Evolutionary conservation across 2,888 invertebrate species (phyloP).

Genomic region (Conistra vaccinii): DNA sequence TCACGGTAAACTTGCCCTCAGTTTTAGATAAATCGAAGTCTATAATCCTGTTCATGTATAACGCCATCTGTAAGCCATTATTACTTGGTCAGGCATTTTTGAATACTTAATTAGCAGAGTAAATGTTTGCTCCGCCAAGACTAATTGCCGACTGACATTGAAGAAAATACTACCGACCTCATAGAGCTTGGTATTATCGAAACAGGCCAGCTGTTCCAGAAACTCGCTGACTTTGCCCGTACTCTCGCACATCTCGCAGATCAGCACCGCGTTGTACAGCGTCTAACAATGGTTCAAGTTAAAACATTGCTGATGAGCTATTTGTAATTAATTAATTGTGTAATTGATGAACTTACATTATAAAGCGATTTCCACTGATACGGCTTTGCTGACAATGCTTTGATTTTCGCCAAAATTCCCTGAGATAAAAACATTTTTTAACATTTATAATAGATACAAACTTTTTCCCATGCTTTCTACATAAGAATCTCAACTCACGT

Average conservation of each 20-base stretch:
- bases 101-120: too few relatives aligned
- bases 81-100: too few relatives aligned
- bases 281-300: conserved; percentile 85
- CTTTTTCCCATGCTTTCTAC: neutral
- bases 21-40: conserved; percentile 92
- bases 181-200: conserved; percentile 89
- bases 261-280: conserved; percentile 92
- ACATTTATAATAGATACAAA: too few relatives aligned
- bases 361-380: conserved; percentile 93
- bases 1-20: conserved; percentile 93
- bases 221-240: conserved; percentile 87
- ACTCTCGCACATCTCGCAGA: conserved; percentile 92
- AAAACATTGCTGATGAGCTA: neutral
- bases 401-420: conserved; percentile 92
- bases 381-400: conserved; percentile 91
- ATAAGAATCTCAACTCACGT: conserved; percentile 83
- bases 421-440: conserved; percentile 70
- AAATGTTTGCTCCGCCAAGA: too few relatives aligned
- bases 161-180: conserved; percentile 48
- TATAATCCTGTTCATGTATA: conserved; percentile 93
- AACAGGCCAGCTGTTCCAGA: conserved; percentile 86
- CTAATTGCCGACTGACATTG: too few relatives aligned
- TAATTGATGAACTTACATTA: conserved; percentile 88
- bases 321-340: neutral
- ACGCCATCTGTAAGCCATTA: conserved; percentile 82